Percentiles rank a stretch among this genome's conserved stretches.
These are phyloP conservation scores for Hymenopus coronatus DNA, from an alignment of 2,888 invertebrate genomes.

Conservation along the genomic window DNA sequence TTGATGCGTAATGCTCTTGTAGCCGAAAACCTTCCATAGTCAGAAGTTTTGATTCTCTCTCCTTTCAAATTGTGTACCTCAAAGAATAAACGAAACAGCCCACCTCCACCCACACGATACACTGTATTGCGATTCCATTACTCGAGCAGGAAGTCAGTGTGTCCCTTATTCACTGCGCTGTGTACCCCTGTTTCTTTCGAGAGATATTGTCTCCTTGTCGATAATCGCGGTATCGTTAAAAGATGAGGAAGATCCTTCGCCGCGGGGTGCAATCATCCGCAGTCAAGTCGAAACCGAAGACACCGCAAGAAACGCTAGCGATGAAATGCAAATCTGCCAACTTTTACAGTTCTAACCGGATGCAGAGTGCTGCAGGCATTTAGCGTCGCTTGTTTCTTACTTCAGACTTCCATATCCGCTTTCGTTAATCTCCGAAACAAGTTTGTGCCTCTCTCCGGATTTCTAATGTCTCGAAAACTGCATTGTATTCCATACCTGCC, in stretches of 20 bases:
- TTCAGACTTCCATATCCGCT: neutral
- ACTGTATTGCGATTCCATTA: too few species aligned
- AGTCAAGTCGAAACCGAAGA: neutral
- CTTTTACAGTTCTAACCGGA: neutral
- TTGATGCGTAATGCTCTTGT: too few species aligned
- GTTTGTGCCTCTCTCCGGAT: too few species aligned
- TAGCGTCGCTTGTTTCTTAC: neutral
- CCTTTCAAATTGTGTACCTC: too few species aligned
- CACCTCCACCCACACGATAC: too few species aligned
- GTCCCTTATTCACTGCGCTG: too few species aligned
- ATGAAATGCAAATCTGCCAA: neutral
- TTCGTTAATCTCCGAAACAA: neutral
- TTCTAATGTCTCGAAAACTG: too few species aligned
- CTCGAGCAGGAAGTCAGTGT: too few species aligned
- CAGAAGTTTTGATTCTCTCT: too few species aligned
- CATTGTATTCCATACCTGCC: too few species aligned
- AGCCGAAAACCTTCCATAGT: too few species aligned
- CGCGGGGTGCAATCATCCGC: neutral
- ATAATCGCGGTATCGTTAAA: neutral
- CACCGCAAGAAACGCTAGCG: neutral
- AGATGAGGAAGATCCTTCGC: neutral
- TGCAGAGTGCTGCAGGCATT: neutral
- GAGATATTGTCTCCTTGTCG: neutral
- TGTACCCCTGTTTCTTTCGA: neutral
- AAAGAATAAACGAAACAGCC: too few species aligned